Percentiles rank a stretch among this genome's conserved stretches.
phyloP scores from a whole-genome alignment of 2,113 vertebrate genomes.

The Hydrolagus affinis region DNA sequence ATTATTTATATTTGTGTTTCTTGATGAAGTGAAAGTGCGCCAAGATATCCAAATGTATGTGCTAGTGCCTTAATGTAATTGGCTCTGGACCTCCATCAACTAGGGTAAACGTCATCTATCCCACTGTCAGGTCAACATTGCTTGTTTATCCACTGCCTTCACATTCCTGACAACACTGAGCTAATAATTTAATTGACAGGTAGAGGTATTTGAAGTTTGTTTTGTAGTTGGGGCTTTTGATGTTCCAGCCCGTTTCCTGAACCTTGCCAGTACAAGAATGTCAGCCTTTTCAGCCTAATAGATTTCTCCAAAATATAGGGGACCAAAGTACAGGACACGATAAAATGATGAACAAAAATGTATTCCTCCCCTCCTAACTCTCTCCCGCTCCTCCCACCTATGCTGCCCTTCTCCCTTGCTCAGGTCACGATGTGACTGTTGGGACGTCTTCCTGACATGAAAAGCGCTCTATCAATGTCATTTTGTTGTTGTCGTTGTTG shows the following conservation, averaged over 20 bases:
- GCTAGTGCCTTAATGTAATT: background rate
- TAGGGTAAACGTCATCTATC: background rate
- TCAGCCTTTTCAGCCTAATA: background rate
- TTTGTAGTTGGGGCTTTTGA: background rate
- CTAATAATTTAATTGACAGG: background rate
- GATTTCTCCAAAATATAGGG: background rate
- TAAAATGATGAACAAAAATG: background rate
- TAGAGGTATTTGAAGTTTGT: background rate
- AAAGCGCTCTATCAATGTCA: too few species aligned
- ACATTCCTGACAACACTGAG: background rate
- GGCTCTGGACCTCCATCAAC: background rate
- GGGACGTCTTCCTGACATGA: too few species aligned
- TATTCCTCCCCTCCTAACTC: too few species aligned
- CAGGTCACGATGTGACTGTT: too few species aligned
- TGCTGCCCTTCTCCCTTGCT: too few species aligned
- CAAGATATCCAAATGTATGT: background rate
- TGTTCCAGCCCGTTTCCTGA: background rate
- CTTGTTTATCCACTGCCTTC: background rate
- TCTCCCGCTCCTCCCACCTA: too few species aligned
- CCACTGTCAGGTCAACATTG: background rate
- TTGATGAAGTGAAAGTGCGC: background rate
- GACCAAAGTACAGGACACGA: background rate
- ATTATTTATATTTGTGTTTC: background rate
- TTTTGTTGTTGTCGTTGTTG: too few species aligned
- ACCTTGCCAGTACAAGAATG: background rate